Percentiles rank a stretch among this genome's conserved stretches.
phyloP scores from a whole-genome alignment of 2,113 vertebrate genomes.

The Sinocyclocheilus grahami region DNA sequence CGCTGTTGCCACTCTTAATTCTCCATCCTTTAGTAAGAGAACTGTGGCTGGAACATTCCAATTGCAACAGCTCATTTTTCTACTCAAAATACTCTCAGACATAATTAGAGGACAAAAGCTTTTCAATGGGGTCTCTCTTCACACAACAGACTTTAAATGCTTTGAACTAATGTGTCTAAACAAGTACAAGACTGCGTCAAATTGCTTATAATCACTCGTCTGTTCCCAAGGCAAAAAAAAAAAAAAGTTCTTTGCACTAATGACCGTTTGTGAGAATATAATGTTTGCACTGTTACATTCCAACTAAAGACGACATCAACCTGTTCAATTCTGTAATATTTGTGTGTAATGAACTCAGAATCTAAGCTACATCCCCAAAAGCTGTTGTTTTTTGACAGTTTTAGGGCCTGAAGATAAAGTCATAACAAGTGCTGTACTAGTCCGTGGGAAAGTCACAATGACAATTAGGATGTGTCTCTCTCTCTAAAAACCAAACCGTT shows the following conservation, averaged over 20 bases:
- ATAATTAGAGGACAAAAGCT: slow-evolving; percentile 1
- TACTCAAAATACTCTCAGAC: slow-evolving; percentile 26
- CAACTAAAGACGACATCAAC: neutral
- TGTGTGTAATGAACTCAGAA: neutral
- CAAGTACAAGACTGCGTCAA: slow-evolving; percentile 17
- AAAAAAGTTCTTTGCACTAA: neutral
- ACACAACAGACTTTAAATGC: neutral
- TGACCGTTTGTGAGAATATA: neutral
- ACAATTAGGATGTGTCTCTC: neutral
- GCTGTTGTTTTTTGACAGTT: neutral
- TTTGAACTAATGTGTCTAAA: slow-evolving; percentile 28
- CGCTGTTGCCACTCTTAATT: neutral
- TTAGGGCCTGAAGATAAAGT: neutral
- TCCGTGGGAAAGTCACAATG: neutral
- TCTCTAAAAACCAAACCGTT: neutral
- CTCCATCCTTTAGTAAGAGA: neutral
- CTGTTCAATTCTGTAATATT: neutral
- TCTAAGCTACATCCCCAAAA: slow-evolving; percentile 9
- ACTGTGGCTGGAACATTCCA: slow-evolving; percentile 18
- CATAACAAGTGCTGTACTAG: neutral
- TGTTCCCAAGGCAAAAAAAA: neutral
- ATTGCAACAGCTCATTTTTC: neutral
- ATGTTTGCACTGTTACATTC: slow-evolving; percentile 25
- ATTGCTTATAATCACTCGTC: neutral
- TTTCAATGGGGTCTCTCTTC: slow-evolving; percentile 9